Percentiles rank a stretch among this genome's conserved stretches.
phyloP scores from a whole-genome alignment of 2,888 invertebrate species.

The Apotomis capreana region DNA sequence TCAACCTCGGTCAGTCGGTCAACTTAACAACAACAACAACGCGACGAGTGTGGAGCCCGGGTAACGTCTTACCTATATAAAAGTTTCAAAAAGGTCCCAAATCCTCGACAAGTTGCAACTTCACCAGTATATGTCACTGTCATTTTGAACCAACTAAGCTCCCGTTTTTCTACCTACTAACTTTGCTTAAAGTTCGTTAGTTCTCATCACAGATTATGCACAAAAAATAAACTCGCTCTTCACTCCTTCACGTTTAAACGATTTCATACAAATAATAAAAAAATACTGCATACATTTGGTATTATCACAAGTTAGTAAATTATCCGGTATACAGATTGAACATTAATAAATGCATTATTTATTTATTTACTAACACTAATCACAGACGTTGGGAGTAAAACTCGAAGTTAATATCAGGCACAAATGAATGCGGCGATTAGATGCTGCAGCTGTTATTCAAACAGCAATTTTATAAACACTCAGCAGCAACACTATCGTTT shows the following conservation, averaged over 20 bases:
- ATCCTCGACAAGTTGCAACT: slow-evolving; percentile 92
- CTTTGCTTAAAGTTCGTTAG: neutral
- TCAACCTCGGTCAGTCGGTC: too few species aligned
- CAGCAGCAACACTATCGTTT: neutral
- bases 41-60: too few species aligned
- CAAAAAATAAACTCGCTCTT: neutral
- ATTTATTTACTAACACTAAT: slow-evolving; percentile 14
- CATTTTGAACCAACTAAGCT: slow-evolving; percentile 78
- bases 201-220: slow-evolving; percentile 1
- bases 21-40: too few species aligned
- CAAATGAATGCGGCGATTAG: slow-evolving; percentile 1
- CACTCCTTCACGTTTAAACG: neutral
- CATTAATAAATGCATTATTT: slow-evolving; percentile 18
- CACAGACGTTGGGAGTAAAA: neutral
- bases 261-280: slow-evolving; percentile 1
- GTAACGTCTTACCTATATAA: slow-evolving; percentile 86
- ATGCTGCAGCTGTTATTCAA: slow-evolving; percentile 19
- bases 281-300: slow-evolving; percentile 4
- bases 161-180: neutral
- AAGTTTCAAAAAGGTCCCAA: slow-evolving; percentile 94
- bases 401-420: neutral
- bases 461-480: slow-evolving; percentile 22
- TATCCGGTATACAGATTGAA: neutral
- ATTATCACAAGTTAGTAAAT: slow-evolving; percentile 5
- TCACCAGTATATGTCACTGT: slow-evolving; percentile 93